Evolutionary conservation across 2,113 vertebrate species (phyloP).

Genomic region (Chaetorhynchus papuensis): DNA sequence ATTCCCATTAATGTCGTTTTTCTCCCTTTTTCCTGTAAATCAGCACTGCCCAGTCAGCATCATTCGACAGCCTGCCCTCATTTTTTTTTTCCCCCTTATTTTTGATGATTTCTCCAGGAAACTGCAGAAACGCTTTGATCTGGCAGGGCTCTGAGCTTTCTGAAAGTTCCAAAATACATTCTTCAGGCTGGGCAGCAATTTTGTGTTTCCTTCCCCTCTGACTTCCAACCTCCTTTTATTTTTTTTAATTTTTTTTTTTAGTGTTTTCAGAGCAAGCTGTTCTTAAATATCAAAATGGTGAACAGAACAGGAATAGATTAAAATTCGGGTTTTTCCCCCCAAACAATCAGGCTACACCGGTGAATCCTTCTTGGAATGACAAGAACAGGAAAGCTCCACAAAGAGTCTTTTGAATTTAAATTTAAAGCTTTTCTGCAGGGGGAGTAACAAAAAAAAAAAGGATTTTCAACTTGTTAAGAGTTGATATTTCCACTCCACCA

Average conservation of each 20-base stretch:
- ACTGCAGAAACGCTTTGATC: conserved; percentile 30
- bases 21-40: conserved; percentile 15
- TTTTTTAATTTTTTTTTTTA: neutral
- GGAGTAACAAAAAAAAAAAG: neutral
- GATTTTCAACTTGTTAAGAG: neutral
- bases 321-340: neutral
- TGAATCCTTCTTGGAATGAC: neutral
- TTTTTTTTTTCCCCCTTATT: neutral
- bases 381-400: neutral
- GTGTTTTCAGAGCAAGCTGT: neutral
- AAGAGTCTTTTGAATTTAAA: neutral
- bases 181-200: conserved; percentile 17
- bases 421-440: neutral
- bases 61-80: neutral
- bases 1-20: neutral
- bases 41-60: neutral
- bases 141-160: neutral
- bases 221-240: neutral
- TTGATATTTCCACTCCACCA: neutral
- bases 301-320: neutral
- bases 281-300: neutral
- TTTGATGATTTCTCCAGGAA: conserved; percentile 43
- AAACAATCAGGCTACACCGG: neutral
- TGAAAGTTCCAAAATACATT: conserved; percentile 23
- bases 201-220: conserved; percentile 44